Base-by-base conservation (phyloP, 2,888 invertebrate species). In the Acrobeloides nanus region DNA sequence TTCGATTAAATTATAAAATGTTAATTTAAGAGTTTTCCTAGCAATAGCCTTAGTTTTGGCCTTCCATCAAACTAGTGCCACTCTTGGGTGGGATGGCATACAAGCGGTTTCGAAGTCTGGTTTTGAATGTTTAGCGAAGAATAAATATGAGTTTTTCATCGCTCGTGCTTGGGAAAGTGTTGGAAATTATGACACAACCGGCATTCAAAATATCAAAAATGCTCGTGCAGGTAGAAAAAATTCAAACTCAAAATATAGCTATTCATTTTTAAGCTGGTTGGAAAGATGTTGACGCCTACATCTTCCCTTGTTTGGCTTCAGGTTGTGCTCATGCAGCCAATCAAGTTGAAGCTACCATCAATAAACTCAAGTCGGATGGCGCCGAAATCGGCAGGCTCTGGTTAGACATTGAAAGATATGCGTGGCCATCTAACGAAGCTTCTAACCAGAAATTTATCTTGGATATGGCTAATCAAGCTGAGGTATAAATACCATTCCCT, bases 301-400 rank as follows among this genome's bases (percentile, higher is more conserved):
- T 29, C 12, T 29, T 29, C 12, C 31, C 31, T 12, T n/a, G n/a
- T n/a, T 12, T 12, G 12, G 12, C 12, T 12, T 29, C 31, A 29
- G 31, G 31, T 12, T 12, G 31, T 12, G 31, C 31, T 29, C 12
- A 12, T 12, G 31, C 31, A 12, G 31, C 31, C 12, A 26, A 21
- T 23, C 46, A 45, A 12, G 46, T 45, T 10, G 46, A 45, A 45
- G 46, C 46, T n/a, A 45, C 46, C 8, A 45, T 45, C 17, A 24
- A 45, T 20, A 46, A 45, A 15, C 24, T 45, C 15, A n/a, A n/a
- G n/a, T 29, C 31, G 12, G 31, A 29, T 12, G 31, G 31, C 12
- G 31, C 31, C 12, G 12, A 12, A 29, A 29, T 29, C 12, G 31
- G 31, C 12, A 29, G 12, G 31, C 31, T 29, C 12, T 29, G 31